Base-by-base conservation (phyloP, 2,797 vertebrate species). In the Melopsittacus undulatus region DNA sequence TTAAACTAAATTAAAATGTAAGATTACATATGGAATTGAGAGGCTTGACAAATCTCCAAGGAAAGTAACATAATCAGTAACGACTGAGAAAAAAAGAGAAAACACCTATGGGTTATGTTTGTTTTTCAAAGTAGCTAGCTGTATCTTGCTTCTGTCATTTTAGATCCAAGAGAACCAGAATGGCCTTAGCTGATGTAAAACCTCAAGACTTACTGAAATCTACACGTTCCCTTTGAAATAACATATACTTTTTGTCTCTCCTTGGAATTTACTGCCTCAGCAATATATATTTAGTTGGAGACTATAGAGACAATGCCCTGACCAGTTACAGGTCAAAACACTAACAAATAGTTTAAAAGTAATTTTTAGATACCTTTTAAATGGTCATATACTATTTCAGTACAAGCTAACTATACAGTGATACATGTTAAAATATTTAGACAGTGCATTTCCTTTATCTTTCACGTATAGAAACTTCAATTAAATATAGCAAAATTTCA, bases 41-140 rank as follows among this genome's bases (percentile, higher is more conserved):
- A 68, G 36, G 32, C 40, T 83, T 81, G 12, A 78, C 7, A 51
- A 86, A 78, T 67, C 29, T 43, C 19, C 43, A 9, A 76, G 32
- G 11, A 56, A 69, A 82, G n/a, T 76, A 51, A n/a, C 13, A 54
- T 1, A 73, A 11, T 9, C 7, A 61, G 26, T 16, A 48, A 17
- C 7, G 42, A 17, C 36, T 45, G 70, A 74, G 27, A 54, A 3
- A 78, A 89, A 67, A 52, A 22, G 56, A 45, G 20, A 66, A 79
- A 69, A 34, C 36, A 7, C 5, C 13, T 1, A 56, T 1, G 10
- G 5, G 4, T n/a, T 70, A 8, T 7, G 2, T 36, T 30, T n/a
- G 3, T 9, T 68, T 90, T 81, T 42, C 34, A 9, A 62, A 62
- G 34, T 68, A 72, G 8, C 17, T 64, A 56, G 7, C 18, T 42